Evolutionary conservation across 2,797 vertebrate genomes (phyloP), one percentile per base, ranked within the genome.

Genomic region (Sylvilagus floridanus): DNA sequence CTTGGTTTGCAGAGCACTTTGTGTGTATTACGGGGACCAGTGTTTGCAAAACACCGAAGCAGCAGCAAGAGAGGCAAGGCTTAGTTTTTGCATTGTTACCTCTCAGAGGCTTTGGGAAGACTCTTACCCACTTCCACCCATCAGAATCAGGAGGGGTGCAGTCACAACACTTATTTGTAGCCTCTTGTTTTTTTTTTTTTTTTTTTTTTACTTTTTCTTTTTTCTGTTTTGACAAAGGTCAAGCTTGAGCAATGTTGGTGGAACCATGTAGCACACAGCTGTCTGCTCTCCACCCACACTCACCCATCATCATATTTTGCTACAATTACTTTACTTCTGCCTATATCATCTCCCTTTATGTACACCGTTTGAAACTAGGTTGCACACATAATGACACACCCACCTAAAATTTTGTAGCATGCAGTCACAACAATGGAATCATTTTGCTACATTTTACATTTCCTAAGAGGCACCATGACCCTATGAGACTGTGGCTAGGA

Each of bases 71-170:
- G 17, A 37, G 65, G 66, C n/a, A 7, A 5, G 75, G 47, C 14
- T 52, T 26, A 5, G 5, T 26, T 17, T 19, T 8, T 19, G 30
- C 14, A 1, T 42, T 21, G 32, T 60, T 50, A 22, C 63, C 16
- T 13, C 22, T 35, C 47, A 17, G 90, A 68, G 52, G 10, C 16
- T 72, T 72, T 14, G 17, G 37, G 28, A 24, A 57, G 65, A 17
- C 16, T 17, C 17, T 26, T 2, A 5, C 35, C 57, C 0, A 0
- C 30, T 21, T 22, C 17, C 12, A 1, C 62, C 35, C 1, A 17
- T 30, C 13, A 24, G 9, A 11, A 24, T 5, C 7, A 11, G 10
- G 28, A 57, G 16, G 47, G 24, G 5, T 7, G 26, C 13, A 7
- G 24, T 28, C 28, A 0, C 12, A 16, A 16, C 28, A 13, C 0